Percentiles rank a stretch among this genome's conserved stretches.
Evolutionary conservation across 2,888 invertebrate genomes (phyloP).

Genomic region (Sussaba pulchella): DNA sequence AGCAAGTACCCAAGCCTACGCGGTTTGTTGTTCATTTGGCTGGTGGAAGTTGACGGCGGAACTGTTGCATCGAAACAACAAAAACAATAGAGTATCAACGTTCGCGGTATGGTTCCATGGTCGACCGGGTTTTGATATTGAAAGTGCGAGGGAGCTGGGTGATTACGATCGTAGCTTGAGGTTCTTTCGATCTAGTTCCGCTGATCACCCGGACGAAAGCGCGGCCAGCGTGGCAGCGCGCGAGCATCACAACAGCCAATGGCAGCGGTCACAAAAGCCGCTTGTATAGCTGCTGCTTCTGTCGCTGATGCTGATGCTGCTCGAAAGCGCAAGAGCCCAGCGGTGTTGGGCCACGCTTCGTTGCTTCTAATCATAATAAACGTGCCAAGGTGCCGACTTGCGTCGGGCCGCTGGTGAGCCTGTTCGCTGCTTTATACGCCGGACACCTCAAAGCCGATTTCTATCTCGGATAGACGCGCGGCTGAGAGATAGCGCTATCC

Average conservation of each 20-base stretch:
- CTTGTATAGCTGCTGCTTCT: too few relatives aligned
- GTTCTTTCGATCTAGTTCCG: conserved; percentile 50
- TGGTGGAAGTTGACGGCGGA: too few relatives aligned
- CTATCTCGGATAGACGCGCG: conserved; percentile 73
- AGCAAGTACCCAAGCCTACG: not conserved
- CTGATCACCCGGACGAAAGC: conserved; percentile 68
- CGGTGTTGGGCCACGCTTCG: conserved; percentile 78
- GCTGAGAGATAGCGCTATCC: conserved; percentile 31
- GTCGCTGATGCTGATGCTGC: conserved; percentile 23
- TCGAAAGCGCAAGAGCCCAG: conserved; percentile 42
- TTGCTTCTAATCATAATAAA: conserved; percentile 83
- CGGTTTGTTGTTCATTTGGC: too few relatives aligned
- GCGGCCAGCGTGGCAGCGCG: conserved; percentile 53
- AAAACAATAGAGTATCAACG: conserved; percentile 30
- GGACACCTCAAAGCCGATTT: conserved; percentile 81
- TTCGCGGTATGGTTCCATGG: conserved; percentile 61
- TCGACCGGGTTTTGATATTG: conserved; percentile 67
- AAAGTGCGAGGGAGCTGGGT: conserved; percentile 54
- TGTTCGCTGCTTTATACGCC: conserved; percentile 69
- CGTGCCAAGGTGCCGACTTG: conserved; percentile 82
- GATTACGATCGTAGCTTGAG: conserved; percentile 41
- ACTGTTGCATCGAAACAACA: conserved; percentile 46
- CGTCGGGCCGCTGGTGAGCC: conserved; percentile 78
- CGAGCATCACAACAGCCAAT: conserved; percentile 21
- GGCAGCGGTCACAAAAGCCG: too few relatives aligned